Conservation (phyloP, 2,888 invertebrate genomes). For the Plebejus melissa region DNA sequence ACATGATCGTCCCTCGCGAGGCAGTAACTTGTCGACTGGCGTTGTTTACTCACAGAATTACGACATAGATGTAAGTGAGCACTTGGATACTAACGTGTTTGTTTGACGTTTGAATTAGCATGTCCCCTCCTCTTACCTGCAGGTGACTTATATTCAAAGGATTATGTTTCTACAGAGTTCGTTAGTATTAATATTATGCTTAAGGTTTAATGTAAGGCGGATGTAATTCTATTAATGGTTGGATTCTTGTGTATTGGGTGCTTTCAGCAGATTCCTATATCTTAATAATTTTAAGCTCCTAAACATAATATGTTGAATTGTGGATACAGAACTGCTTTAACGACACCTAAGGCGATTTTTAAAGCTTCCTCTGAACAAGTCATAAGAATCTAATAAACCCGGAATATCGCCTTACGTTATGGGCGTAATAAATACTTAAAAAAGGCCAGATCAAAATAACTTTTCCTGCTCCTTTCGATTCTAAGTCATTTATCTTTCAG, state of each 20-base stretch:
- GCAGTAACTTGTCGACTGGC: conserved; percentile 47
- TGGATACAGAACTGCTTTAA: too few species aligned
- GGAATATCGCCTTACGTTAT: too few species aligned
- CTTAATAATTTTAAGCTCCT: too few species aligned
- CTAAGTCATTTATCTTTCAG: conserved; percentile 62
- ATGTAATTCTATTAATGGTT: not conserved
- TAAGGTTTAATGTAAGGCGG: not conserved
- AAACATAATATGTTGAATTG: too few species aligned
- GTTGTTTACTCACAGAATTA: conserved; percentile 59
- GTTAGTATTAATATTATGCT: not conserved
- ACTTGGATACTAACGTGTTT: conserved; percentile 51
- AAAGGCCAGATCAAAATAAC: too few species aligned
- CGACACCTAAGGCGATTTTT: too few species aligned
- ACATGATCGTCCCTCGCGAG: conserved; percentile 45
- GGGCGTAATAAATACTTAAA: too few species aligned
- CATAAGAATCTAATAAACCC: too few species aligned
- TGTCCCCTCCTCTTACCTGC: conserved; percentile 39
- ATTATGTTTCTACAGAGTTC: conserved; percentile 27
- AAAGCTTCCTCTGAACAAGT: too few species aligned
- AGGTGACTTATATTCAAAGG: conserved; percentile 32
- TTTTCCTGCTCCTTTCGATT: not conserved
- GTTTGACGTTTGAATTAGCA: conserved; percentile 61
- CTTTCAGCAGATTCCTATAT: not conserved
- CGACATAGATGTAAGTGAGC: conserved; percentile 47
- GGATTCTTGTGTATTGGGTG: not conserved